A percentile compares a stretch with the other conserved stretches of the same genome.
phyloP scores from a whole-genome alignment of 2,888 invertebrate genomes.

The Gerris lacustris region DNA sequence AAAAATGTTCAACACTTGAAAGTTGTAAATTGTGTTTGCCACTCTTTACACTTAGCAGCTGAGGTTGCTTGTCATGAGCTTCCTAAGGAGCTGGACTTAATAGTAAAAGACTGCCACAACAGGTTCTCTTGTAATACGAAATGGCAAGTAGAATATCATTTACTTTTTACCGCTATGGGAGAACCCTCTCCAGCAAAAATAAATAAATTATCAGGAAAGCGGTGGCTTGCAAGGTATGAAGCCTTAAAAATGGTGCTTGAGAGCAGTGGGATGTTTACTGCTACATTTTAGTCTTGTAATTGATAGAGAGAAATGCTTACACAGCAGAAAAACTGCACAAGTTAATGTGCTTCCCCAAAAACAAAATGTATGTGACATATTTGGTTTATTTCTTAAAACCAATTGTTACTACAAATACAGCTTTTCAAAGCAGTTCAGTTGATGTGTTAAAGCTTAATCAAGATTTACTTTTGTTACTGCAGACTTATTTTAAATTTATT shows the following conservation, averaged over 20 bases:
- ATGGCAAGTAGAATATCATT: constrained; percentile 16
- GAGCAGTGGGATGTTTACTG: constrained; percentile 8
- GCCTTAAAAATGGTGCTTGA: constrained; percentile 7
- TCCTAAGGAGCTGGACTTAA: constrained; percentile 19
- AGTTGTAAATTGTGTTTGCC: constrained; percentile 20
- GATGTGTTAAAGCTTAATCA: neutral
- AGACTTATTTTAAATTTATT: neutral
- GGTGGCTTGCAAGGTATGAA: constrained; percentile 8
- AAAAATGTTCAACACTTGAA: constrained; percentile 16
- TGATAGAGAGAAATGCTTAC: constrained; percentile 10
- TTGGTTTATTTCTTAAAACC: constrained; percentile 5
- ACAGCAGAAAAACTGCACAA: constrained; percentile 3
- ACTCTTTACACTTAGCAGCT: constrained; percentile 20
- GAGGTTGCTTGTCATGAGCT: constrained; percentile 16
- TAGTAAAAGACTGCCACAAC: constrained; percentile 15
- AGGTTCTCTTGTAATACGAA: constrained; percentile 20
- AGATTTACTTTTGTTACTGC: neutral
- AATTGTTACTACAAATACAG: neutral
- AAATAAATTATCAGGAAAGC: constrained; percentile 8
- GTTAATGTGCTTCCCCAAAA: neutral
- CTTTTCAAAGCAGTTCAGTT: neutral
- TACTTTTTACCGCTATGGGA: constrained; percentile 8
- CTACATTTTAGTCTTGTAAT: constrained; percentile 1
- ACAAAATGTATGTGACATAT: constrained; percentile 7
- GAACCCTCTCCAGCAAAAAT: neutral